Conservation (phyloP, 1,140 invertebrate species). For the Drosophila sproati region DNA sequence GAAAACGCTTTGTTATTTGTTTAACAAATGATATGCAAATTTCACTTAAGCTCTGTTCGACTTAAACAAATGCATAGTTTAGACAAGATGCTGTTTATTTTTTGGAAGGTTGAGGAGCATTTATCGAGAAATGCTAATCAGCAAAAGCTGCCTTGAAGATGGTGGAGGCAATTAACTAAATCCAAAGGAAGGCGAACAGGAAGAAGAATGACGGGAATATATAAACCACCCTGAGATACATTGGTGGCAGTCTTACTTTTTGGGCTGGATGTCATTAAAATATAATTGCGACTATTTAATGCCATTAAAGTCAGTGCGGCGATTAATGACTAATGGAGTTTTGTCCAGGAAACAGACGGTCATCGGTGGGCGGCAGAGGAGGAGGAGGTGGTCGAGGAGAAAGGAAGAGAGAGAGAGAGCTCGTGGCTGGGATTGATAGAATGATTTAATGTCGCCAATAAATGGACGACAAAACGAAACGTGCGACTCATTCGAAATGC, state of each 20-base stretch:
- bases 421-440: slow-evolving; percentile 80
- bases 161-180: slow-evolving; percentile 68
- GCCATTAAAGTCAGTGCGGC: slow-evolving; percentile 79
- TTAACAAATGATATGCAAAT: slow-evolving; percentile 38
- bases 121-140: slow-evolving; percentile 37
- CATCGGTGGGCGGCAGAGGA: slow-evolving; percentile 1
- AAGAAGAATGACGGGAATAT: background rate
- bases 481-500: slow-evolving; percentile 76
- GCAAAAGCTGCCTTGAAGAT: slow-evolving; percentile 3
- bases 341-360: slow-evolving; percentile 19
- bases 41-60: background rate
- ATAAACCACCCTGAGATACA: slow-evolving; percentile 42
- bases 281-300: slow-evolving; percentile 83
- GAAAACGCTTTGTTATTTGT: slow-evolving; percentile 12
- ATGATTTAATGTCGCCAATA: slow-evolving; percentile 82
- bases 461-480: slow-evolving; percentile 65
- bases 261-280: slow-evolving; percentile 64
- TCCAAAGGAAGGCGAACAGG: slow-evolving; percentile 22
- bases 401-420: background rate
- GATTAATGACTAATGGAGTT: slow-evolving; percentile 79
- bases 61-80: background rate
- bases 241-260: slow-evolving; percentile 11
- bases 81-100: background rate
- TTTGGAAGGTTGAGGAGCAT: background rate
- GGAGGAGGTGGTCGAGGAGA: slow-evolving; percentile 11